phyloP scores from a whole-genome alignment of 2,113 vertebrate genomes.

The Camelus bactrianus region DNA sequence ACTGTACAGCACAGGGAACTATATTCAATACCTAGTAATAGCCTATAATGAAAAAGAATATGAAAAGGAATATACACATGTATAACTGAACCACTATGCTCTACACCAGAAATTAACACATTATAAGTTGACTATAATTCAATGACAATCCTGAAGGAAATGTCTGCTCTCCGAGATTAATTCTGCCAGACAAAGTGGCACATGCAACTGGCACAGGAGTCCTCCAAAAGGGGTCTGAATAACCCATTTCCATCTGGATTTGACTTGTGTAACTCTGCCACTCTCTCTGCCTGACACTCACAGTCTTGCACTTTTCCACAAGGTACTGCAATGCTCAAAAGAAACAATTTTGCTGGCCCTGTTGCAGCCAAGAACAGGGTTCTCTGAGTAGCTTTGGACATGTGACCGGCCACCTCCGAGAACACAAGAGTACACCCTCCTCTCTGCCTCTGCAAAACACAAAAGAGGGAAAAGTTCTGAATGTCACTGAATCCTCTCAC shows the following conservation, averaged over 20 bases:
- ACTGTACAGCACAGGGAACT: no score
- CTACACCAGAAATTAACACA: no score
- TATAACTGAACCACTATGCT: no score
- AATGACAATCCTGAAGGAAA: background rate
- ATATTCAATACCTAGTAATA: no score
- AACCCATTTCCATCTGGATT: background rate
- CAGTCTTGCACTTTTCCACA: background rate
- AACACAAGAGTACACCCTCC: background rate
- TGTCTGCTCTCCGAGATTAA: background rate
- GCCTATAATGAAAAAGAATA: no score
- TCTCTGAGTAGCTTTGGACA: background rate
- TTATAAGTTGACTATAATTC: background rate
- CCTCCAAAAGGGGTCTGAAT: background rate
- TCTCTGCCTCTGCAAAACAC: background rate
- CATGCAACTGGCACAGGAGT: background rate
- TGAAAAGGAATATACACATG: no score
- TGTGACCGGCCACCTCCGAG: background rate
- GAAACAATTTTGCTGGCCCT: background rate
- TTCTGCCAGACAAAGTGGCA: background rate
- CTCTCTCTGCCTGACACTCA: background rate
- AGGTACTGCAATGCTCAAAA: background rate
- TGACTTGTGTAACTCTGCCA: background rate
- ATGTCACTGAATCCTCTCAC: slow-evolving; percentile 13
- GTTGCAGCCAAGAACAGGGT: background rate
- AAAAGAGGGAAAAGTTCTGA: background rate